Evolutionary conservation across 2,888 invertebrate genomes (phyloP).

Genomic region (Cataglyphis livida): DNA sequence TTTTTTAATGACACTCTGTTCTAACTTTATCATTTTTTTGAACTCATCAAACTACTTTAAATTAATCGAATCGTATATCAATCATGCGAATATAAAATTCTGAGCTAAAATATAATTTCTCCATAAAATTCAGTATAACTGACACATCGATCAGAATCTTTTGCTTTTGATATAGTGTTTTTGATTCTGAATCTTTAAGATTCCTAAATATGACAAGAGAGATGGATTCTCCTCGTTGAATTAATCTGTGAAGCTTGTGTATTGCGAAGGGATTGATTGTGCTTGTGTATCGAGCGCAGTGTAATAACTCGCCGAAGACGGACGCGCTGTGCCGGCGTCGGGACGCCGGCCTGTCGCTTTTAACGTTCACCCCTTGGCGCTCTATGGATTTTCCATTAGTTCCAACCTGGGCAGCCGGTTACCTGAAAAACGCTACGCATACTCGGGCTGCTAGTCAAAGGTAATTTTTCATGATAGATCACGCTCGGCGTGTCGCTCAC

Average conservation of each 20-base stretch:
- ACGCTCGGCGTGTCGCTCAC: constrained; percentile 82
- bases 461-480: constrained; percentile 85
- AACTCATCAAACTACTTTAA: neutral
- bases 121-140: neutral
- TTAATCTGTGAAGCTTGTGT: neutral
- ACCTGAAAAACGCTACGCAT: constrained; percentile 77
- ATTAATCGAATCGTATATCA: neutral
- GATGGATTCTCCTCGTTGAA: neutral
- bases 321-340: constrained; percentile 40
- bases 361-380: constrained; percentile 79
- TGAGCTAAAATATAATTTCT: neutral
- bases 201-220: neutral
- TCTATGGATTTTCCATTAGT: constrained; percentile 82
- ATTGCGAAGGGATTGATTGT: neutral
- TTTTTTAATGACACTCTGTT: neutral
- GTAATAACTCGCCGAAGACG: constrained; percentile 16
- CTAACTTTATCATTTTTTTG: neutral
- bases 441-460: constrained; percentile 82
- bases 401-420: constrained; percentile 76
- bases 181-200: neutral
- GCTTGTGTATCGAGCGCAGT: neutral
- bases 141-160: neutral
- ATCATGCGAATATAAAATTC: neutral
- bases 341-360: constrained; percentile 76
- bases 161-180: neutral